Base-by-base conservation (phyloP, 2,797 vertebrate genomes). In the Caiman crocodilus region DNA sequence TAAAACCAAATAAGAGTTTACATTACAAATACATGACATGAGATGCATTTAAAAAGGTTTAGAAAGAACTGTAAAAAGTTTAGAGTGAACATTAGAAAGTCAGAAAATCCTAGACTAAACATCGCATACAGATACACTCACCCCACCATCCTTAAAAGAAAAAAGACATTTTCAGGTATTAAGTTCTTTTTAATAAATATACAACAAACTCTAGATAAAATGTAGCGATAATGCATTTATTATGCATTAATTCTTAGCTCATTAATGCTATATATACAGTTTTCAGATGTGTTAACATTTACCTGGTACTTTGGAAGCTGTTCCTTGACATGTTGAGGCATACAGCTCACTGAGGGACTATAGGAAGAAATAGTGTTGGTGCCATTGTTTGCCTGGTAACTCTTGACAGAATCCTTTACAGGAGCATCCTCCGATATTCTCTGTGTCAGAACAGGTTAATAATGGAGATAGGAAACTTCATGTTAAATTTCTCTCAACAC, bases 261-360 rank as follows among this genome's bases (percentile, higher is more conserved):
- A 10, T 50, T 50, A 10, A 50, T 50, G 42, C 42, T 50, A 50
- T 50, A 50, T 50, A 50, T 50, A 50, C 42, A 50, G 11, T 50
- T 50, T 50, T 50, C 42, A 50, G 42, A 50, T 50, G 42, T 50
- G 59, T 42, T 42, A 77, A 50, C 1, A 26, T 82, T 50, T 97
- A 98, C 98, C 98, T 98, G 98, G 95, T 98, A 98, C 86, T 98
- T 98, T 1, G 98, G 98, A 77, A 98, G 92, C 42, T 97, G 97
- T 58, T 98, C 98, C 93, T 95, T 98, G 17, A 95, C n/a, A 7
- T 88, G 94, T 3, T 95, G 96, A 50, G 42, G 42, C 16, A 93
- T 76, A 57, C 88, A 95, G 30, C 82, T 94, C 23, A 94, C 14
- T 4, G 96, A 90, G 14, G 97, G 81, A 83, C 88, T 74, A 13